Evolutionary conservation across 1,140 invertebrate genomes (phyloP).

Genomic region (Musca domestica): DNA sequence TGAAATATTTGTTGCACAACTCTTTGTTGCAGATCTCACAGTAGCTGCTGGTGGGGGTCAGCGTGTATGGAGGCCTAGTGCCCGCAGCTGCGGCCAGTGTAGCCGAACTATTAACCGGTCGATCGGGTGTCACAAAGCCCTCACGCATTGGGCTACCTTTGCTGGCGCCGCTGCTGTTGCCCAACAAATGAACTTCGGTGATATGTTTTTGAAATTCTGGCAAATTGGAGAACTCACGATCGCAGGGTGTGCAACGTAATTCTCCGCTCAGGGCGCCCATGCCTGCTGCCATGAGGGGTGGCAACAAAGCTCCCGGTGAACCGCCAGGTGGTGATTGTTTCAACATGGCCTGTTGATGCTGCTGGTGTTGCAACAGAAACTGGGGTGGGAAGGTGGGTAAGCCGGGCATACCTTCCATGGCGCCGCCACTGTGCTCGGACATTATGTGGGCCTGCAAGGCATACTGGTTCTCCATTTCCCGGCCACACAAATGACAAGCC

Average conservation of each 20-base stretch:
- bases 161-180: not conserved
- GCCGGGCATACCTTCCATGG: conserved; percentile 28
- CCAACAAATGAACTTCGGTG: conserved; percentile 57
- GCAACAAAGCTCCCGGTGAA: conserved; percentile 20
- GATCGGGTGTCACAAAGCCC: conserved; percentile 49
- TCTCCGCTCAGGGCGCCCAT: conserved; percentile 27
- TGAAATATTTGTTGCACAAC: conserved; percentile 99
- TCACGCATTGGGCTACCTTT: conserved; percentile 44
- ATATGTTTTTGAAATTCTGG: conserved; percentile 62
- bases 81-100: not conserved
- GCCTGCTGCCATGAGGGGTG: not conserved
- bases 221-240: conserved; percentile 58
- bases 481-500: conserved; percentile 61
- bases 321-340: conserved; percentile 35
- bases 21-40: conserved; percentile 99
- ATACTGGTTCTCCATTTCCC: conserved; percentile 62
- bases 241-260: conserved; percentile 59
- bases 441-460: conserved; percentile 62
- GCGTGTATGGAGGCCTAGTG: conserved; percentile 47
- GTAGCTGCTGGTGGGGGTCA: conserved; percentile 79
- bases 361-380: conserved; percentile 31
- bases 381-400: conserved; percentile 28
- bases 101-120: conserved; percentile 32
- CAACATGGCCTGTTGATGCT: conserved; percentile 31
- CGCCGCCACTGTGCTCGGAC: conserved; percentile 57